Percentiles rank a stretch among this genome's conserved stretches.
Conservation (phyloP, 2,113 vertebrate species). For the Calyptommatus sinebrachiatus region DNA sequence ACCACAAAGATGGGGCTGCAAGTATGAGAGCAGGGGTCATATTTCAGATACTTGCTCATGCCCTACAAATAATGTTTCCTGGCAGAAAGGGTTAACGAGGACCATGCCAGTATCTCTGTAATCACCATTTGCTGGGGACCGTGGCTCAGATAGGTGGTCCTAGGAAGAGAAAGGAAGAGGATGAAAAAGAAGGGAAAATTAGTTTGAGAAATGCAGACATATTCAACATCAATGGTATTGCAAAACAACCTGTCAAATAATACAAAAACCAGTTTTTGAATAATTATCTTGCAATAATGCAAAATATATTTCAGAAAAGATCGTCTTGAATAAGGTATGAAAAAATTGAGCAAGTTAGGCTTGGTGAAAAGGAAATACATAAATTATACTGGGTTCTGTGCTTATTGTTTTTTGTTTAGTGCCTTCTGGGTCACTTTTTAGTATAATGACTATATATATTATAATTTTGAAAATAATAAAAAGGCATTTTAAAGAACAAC, state of each 20-base stretch:
- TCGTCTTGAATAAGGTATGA: no score
- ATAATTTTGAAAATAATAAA: no score
- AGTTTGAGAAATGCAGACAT: not conserved
- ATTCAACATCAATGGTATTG: no score
- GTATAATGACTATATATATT: no score
- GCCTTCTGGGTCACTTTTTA: no score
- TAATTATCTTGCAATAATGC: no score
- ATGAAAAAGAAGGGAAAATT: not conserved
- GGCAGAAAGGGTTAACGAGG: conserved; percentile 98
- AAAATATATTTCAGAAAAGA: no score
- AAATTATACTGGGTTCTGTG: not conserved
- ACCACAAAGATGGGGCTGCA: conserved; percentile 53
- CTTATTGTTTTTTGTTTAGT: not conserved
- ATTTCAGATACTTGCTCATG: conserved; percentile 89
- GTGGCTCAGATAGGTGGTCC: conserved; percentile 88
- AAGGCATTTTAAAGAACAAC: no score
- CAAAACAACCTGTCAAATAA: no score
- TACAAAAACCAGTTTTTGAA: no score
- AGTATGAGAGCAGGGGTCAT: conserved; percentile 53
- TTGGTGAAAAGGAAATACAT: not conserved
- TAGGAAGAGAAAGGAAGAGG: conserved; percentile 51
- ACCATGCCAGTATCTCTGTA: conserved; percentile 92
- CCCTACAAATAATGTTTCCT: conserved; percentile 93
- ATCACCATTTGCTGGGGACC: conserved; percentile 92
- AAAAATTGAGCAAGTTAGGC: no score